Evolutionary conservation across 2,888 invertebrate species (phyloP).

Genomic region (Argyresthia goedartella): DNA sequence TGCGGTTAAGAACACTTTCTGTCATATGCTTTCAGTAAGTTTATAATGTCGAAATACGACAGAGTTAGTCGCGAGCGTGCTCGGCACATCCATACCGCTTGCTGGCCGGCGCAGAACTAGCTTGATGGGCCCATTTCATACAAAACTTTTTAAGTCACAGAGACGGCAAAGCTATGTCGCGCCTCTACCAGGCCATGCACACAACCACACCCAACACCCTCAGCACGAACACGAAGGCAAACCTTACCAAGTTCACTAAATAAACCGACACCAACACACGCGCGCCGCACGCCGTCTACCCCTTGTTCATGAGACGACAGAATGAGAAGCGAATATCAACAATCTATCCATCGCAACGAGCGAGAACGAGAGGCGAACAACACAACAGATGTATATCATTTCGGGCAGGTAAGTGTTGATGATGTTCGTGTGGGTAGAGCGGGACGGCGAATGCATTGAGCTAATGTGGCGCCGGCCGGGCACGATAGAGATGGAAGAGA

Average conservation of each 20-base stretch:
- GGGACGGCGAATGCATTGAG: constrained; percentile 59
- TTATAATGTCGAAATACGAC: constrained; percentile 51
- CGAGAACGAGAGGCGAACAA: constrained; percentile 42
- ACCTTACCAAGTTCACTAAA: constrained; percentile 69
- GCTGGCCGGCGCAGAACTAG: constrained; percentile 67
- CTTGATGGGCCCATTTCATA: constrained; percentile 51
- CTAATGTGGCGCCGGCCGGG: constrained; percentile 59
- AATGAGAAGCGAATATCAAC: constrained; percentile 63
- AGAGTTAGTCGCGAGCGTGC: constrained; percentile 41
- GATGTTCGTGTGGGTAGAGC: constrained; percentile 59
- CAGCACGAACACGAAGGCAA: constrained; percentile 65
- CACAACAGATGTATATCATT: constrained; percentile 70
- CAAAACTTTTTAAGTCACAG: constrained; percentile 70
- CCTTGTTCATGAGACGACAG: constrained; percentile 60
- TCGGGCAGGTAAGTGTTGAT: constrained; percentile 70
- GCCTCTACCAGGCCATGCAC: constrained; percentile 67
- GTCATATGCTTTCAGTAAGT: constrained; percentile 31
- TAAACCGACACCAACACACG: constrained; percentile 68
- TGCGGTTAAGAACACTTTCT: constrained; percentile 21
- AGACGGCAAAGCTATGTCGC: constrained; percentile 71
- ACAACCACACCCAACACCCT: constrained; percentile 53
- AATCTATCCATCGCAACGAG: constrained; percentile 43
- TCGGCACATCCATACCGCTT: constrained; percentile 43
- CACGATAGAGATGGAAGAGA: constrained; percentile 56
- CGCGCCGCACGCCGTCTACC: constrained; percentile 63